These are phyloP conservation scores for Hydropsyche betteni DNA, from an alignment of 2,888 invertebrate genomes.

Conservation along the genomic window DNA sequence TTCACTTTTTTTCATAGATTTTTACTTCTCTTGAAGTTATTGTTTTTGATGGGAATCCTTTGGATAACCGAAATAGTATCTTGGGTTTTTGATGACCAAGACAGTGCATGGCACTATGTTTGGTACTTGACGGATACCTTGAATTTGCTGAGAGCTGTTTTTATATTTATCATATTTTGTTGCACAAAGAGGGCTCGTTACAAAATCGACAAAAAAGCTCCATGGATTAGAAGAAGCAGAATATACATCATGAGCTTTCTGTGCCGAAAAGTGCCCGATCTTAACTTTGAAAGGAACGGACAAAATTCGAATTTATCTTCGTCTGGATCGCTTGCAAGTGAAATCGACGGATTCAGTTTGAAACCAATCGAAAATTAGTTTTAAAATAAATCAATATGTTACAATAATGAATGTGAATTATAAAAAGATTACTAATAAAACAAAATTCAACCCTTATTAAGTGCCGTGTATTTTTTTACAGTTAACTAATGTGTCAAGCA, in stretches of 20 bases:
- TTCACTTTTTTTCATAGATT: conserved; percentile 62
- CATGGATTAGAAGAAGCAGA: conserved; percentile 21
- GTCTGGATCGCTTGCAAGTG: background rate
- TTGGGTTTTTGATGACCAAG: conserved; percentile 61
- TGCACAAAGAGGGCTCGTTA: conserved; percentile 68
- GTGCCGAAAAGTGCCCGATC: background rate
- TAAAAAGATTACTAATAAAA: too few relatives aligned
- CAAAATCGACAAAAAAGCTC: conserved; percentile 61
- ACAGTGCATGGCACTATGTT: conserved; percentile 55
- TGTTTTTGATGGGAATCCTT: conserved; percentile 77
- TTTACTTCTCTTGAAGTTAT: conserved; percentile 73
- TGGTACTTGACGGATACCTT: conserved; percentile 64
- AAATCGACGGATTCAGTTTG: background rate
- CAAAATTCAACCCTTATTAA: too few relatives aligned
- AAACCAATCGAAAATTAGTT: too few relatives aligned
- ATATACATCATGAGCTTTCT: background rate
- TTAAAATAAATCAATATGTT: too few relatives aligned
- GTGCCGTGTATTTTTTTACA: too few relatives aligned
- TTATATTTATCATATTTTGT: conserved; percentile 71
- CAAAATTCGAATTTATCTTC: background rate
- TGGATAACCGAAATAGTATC: conserved; percentile 76
- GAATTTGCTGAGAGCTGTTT: conserved; percentile 68
- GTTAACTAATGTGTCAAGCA: too few relatives aligned
- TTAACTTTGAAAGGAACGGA: background rate
- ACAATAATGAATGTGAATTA: too few relatives aligned